Evolutionary conservation across 2,888 invertebrate genomes (phyloP), one percentile per base, ranked within the genome.

Genomic region (Nasonia oneida): DNA sequence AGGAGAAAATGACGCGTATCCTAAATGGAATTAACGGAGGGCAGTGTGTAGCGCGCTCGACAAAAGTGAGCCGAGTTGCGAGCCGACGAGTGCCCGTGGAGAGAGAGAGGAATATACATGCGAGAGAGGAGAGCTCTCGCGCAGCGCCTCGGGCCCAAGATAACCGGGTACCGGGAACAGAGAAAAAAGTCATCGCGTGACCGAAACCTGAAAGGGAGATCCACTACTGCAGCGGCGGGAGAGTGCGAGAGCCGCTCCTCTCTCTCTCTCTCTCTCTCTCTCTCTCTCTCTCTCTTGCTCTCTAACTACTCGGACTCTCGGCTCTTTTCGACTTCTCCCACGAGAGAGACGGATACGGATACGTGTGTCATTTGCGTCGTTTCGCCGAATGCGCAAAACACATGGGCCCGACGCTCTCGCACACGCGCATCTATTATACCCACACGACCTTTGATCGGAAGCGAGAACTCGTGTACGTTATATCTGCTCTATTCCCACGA

Each of bases 111-210:
- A n/a, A 15, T 64, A 29, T 61, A n/a, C 23, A n/a, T 61, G 15
- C 10, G 53, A 42, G 33, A 57, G 73, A 12, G 3, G 81, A 53
- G 81, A 70, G 73, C 42, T 61, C 12, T 37, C 5, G 77, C 12
- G 77, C 42, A 76, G 61, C 75, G 86, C 82, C 82, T 75, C 79
- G 75, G 79, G 85, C 29, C 70, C 75, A 18, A 86, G 86, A 86
- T 86, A 86, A 86, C 77, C 92, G 93, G 90, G 92, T 93, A 93
- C 93, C 91, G 88, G 91, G 93, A 93, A 93, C 91, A 91, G 92
- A 93, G 92, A 92, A 92, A 93, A 93, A 93, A 92, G 91, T 89
- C 91, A 92, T 92, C 91, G 92, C 92, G 92, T 92, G 92, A 92
- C 92, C 91, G 90, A 92, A 92, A 92, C 92, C 91, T 92, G 92